A percentile compares a stretch with the other conserved stretches of the same genome.
These are phyloP conservation scores for Herpailurus yagouaroundi DNA, from an alignment of 2,113 vertebrate genomes.

Conservation along the genomic window DNA sequence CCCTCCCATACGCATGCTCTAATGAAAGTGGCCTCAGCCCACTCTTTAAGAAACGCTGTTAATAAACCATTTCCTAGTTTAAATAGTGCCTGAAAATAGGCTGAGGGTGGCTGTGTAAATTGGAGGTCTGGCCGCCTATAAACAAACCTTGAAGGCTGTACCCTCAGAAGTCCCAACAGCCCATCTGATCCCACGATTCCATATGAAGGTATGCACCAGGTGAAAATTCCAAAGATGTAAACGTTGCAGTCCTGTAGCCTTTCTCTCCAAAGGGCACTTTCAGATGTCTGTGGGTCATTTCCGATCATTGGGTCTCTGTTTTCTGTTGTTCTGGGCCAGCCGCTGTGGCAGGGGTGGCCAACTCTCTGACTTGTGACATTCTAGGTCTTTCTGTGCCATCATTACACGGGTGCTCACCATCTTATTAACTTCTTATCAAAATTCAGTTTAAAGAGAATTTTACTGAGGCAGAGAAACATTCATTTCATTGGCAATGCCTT, in stretches of 20 bases:
- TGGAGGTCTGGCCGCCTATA: background rate
- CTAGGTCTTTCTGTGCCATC: background rate
- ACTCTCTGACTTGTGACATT: background rate
- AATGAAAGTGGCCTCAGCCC: background rate
- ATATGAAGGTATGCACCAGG: background rate
- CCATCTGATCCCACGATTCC: background rate
- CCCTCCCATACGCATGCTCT: background rate
- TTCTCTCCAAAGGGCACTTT: background rate
- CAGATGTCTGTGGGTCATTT: background rate
- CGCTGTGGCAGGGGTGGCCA: background rate
- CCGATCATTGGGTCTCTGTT: background rate
- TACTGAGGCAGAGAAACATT: background rate
- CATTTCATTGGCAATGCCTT: background rate
- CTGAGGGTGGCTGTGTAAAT: background rate
- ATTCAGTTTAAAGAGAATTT: background rate
- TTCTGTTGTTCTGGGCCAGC: background rate
- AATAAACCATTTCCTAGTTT: background rate
- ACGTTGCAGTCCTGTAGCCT: background rate
- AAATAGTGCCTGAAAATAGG: background rate
- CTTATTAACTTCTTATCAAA: background rate
- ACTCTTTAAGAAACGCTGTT: background rate
- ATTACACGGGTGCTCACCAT: background rate
- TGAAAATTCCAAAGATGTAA: background rate
- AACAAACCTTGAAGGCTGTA: background rate
- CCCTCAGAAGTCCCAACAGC: background rate